A percentile compares a stretch with the other conserved stretches of the same genome.
These are phyloP conservation scores for Drosophila orosa DNA, from an alignment of 1,140 invertebrate species.

Conservation along the genomic window DNA sequence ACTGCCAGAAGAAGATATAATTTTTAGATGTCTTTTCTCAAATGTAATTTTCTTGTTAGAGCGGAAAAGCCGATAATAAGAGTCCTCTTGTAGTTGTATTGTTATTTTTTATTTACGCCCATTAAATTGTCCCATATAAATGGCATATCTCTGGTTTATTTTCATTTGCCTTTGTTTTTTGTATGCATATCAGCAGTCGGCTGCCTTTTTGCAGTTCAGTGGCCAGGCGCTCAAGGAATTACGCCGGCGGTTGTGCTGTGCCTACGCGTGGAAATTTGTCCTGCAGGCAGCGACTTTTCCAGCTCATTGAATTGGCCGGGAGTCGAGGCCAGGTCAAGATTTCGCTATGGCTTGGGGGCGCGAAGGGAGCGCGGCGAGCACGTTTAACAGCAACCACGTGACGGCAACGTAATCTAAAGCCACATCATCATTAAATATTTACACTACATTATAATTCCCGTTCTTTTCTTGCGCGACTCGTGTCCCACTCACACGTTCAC, in stretches of 20 bases:
- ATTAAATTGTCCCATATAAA: conserved; percentile 53
- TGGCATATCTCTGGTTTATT: conserved; percentile 31
- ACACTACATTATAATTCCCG: conserved; percentile 80
- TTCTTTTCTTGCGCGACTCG: conserved; percentile 51
- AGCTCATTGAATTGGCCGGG: conserved; percentile 68
- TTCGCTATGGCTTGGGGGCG: background rate
- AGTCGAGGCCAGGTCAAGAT: conserved; percentile 30
- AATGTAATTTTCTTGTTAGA: conserved; percentile 2
- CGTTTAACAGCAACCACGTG: conserved; percentile 76
- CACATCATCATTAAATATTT: conserved; percentile 82
- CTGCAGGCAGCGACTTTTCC: conserved; percentile 54
- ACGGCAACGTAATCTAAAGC: conserved; percentile 74
- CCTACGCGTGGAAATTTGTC: conserved; percentile 35
- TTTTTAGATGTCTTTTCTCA: background rate
- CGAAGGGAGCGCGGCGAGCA: conserved; percentile 46
- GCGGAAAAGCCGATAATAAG: background rate
- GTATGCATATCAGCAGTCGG: conserved; percentile 49
- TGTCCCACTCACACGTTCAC: conserved; percentile 36
- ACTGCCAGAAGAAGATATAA: background rate
- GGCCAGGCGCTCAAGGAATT: conserved; percentile 35
- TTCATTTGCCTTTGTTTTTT: conserved; percentile 39
- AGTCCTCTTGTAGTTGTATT: conserved; percentile 11
- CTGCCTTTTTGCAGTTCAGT: conserved; percentile 48
- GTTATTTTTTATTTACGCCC: conserved; percentile 40
- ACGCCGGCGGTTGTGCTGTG: conserved; percentile 8